Percentiles rank a stretch among this genome's conserved stretches.
Evolutionary conservation across 1,140 invertebrate genomes (phyloP).

Genomic region (Seison nebaliae): DNA sequence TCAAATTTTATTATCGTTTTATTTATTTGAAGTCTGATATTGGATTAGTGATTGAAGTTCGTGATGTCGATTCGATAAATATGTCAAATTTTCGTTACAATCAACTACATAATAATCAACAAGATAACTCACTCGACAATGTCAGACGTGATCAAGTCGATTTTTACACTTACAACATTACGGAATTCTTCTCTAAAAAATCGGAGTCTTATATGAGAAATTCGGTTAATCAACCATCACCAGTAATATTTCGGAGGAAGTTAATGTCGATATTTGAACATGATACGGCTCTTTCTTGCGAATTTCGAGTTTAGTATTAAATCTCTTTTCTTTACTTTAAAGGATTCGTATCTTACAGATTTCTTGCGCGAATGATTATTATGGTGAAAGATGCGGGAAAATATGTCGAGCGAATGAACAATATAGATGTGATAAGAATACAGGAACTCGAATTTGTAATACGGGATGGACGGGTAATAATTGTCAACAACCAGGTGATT

Average conservation of each 20-base stretch:
- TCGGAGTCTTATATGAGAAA: too few species aligned
- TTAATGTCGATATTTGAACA: not conserved
- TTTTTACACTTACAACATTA: too few species aligned
- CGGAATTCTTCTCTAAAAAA: too few species aligned
- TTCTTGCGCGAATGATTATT: constrained; percentile 7
- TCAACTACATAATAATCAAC: too few species aligned
- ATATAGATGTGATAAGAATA: constrained; percentile 4
- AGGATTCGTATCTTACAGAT: not conserved
- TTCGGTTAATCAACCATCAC: too few species aligned
- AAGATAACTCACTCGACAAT: too few species aligned
- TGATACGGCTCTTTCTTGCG: not conserved
- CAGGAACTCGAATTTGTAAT: constrained; percentile 4
- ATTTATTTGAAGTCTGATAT: constrained; percentile 1
- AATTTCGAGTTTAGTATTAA: not conserved
- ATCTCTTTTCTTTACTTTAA: not conserved
- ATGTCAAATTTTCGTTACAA: too few species aligned
- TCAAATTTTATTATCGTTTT: not conserved
- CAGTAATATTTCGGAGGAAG: too few species aligned
- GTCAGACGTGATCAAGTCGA: constrained; percentile 7
- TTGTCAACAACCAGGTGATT: too few species aligned
- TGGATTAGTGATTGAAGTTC: constrained; percentile 10
- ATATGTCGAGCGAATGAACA: not conserved
- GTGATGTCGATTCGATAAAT: constrained; percentile 1
- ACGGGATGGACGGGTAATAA: constrained; percentile 2
- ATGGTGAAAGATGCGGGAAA: constrained; percentile 6